These are phyloP conservation scores for Ornithoptera alexandrae DNA, from an alignment of 2,888 invertebrate species.

Conservation along the genomic window DNA sequence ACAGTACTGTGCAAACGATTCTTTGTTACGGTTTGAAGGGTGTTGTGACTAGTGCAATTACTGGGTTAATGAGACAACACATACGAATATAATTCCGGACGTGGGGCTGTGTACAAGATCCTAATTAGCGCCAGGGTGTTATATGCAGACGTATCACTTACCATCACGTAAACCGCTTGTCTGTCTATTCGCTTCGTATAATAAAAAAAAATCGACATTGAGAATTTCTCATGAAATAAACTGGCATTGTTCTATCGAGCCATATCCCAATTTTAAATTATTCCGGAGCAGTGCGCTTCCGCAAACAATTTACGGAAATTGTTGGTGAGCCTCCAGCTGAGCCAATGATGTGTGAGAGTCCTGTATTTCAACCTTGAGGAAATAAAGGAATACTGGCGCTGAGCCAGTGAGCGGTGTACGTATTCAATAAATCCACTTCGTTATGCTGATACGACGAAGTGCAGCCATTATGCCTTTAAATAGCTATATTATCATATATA, in stretches of 20 bases:
- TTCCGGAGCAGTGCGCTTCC: conserved; percentile 3
- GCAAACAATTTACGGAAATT: conserved; percentile 22
- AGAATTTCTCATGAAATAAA: not conserved
- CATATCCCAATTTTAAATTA: conserved; percentile 15
- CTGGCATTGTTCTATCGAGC: conserved; percentile 35
- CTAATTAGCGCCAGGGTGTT: too few species aligned
- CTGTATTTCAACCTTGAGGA: conserved; percentile 25
- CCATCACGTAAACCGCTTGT: too few species aligned
- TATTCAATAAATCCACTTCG: conserved; percentile 22
- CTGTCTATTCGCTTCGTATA: too few species aligned
- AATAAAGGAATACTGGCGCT: conserved; percentile 22
- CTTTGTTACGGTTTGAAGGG: too few species aligned
- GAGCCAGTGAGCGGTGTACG: conserved; percentile 13
- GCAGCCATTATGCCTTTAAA: conserved; percentile 8
- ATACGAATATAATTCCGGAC: too few species aligned
- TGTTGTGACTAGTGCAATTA: too few species aligned
- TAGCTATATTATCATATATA: not conserved
- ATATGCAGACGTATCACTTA: too few species aligned
- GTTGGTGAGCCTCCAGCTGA: conserved; percentile 32
- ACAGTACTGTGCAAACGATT: too few species aligned
- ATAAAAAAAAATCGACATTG: not conserved
- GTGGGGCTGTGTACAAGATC: too few species aligned
- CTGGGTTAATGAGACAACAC: too few species aligned
- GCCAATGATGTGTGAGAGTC: conserved; percentile 42
- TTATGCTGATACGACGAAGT: conserved; percentile 19